Conservation (phyloP, 2,888 invertebrate genomes). For the Heliconius hortense region DNA sequence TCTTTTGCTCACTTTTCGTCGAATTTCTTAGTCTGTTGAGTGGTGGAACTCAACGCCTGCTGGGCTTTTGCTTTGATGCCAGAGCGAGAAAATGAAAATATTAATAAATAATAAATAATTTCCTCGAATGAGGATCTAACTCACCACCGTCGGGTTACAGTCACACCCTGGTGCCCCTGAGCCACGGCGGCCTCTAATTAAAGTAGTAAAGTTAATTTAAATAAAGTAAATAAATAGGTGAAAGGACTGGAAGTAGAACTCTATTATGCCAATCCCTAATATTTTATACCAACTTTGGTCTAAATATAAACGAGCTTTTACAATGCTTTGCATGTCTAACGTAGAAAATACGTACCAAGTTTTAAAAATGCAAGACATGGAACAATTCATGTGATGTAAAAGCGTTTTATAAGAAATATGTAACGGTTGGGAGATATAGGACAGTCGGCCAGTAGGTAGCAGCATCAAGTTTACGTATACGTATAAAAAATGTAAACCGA, state of each 20-base stretch:
- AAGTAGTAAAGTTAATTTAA: neutral
- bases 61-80: too few species aligned
- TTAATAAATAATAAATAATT: too few species aligned
- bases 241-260: neutral
- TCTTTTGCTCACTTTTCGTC: too few species aligned
- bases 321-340: conserved; percentile 26
- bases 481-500: conserved; percentile 15
- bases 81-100: too few species aligned
- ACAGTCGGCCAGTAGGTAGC: conserved; percentile 55
- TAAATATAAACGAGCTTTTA: conserved; percentile 21
- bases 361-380: conserved; percentile 39
- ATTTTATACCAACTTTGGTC: conserved; percentile 13
- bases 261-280: neutral
- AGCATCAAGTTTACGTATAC: neutral
- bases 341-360: conserved; percentile 26
- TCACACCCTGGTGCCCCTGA: too few species aligned
- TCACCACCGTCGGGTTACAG: too few species aligned
- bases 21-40: too few species aligned
- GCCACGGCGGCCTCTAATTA: too few species aligned
- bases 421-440: conserved; percentile 53
- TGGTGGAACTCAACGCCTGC: too few species aligned
- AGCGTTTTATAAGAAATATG: conserved; percentile 51
- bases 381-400: conserved; percentile 36
- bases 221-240: neutral
- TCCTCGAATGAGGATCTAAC: too few species aligned